Conservation (phyloP, 2,113 vertebrate genomes). For the Micromys minutus region DNA sequence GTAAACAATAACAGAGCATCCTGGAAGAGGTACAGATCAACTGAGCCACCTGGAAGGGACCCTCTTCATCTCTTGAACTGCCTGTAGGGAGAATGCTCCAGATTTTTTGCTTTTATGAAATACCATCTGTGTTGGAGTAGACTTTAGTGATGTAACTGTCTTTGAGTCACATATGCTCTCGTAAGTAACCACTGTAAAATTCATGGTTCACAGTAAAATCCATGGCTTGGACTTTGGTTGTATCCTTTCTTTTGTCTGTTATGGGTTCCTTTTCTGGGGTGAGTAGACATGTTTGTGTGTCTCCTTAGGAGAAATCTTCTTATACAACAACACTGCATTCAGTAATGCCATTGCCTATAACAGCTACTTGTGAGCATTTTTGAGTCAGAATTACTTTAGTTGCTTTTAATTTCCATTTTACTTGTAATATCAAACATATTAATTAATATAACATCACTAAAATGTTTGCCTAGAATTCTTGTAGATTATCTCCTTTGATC, state of each 20-base stretch:
- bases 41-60: background rate
- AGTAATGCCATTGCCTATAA: background rate
- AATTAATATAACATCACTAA: conserved; percentile 58
- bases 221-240: background rate
- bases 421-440: conserved; percentile 35
- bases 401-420: conserved; percentile 57
- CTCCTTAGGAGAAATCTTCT: background rate
- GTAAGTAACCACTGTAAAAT: background rate
- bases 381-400: background rate
- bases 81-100: background rate
- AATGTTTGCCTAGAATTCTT: conserved; percentile 59
- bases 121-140: background rate
- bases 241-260: background rate
- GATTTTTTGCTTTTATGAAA: background rate
- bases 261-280: too few species aligned
- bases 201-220: background rate
- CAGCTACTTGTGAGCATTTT: background rate
- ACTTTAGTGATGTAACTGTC: background rate
- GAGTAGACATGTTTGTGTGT: background rate
- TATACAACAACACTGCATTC: background rate
- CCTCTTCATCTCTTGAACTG: background rate
- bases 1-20: background rate
- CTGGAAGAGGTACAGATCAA: background rate
- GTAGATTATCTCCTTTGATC: conserved; percentile 62
- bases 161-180: background rate